Conservation (phyloP, 2,113 vertebrate genomes). For the Rutilus rutilus region DNA sequence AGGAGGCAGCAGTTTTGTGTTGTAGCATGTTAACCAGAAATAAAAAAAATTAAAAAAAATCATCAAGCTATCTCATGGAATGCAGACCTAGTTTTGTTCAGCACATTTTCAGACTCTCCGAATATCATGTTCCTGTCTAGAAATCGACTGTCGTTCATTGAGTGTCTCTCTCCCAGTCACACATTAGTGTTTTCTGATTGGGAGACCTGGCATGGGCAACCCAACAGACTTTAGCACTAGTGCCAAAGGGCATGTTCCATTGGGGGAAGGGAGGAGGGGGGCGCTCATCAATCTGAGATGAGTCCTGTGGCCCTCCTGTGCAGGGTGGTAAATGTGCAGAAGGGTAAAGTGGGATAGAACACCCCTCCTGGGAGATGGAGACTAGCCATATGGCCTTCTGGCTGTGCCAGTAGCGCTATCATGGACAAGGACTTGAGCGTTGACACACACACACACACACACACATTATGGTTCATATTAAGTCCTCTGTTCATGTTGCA, state of each 20-base stretch:
- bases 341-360: conserved; percentile 63
- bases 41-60: not conserved
- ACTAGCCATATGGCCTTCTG: conserved; percentile 65
- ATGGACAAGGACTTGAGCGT: conserved; percentile 57
- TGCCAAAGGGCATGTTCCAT: conserved; percentile 63
- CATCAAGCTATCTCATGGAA: conserved; percentile 1
- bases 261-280: conserved; percentile 44
- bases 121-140: conserved; percentile 23
- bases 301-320: conserved; percentile 63
- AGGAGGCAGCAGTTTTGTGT: not conserved
- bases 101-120: not conserved
- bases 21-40: not conserved
- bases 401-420: conserved; percentile 60
- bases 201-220: conserved; percentile 59
- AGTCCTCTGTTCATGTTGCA: conserved; percentile 23
- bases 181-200: conserved; percentile 53
- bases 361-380: conserved; percentile 63
- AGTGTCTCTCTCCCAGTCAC: conserved; percentile 23
- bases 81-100: conserved; percentile 19
- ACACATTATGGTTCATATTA: conserved; percentile 2
- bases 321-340: conserved; percentile 63
- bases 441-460: conserved; percentile 35
- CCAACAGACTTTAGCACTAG: conserved; percentile 59
- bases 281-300: conserved; percentile 61
- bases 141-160: conserved; percentile 9